Percentiles rank a stretch among this genome's conserved stretches.
Evolutionary conservation across 2,888 invertebrate species (phyloP).

Genomic region (Aquatica leii): DNA sequence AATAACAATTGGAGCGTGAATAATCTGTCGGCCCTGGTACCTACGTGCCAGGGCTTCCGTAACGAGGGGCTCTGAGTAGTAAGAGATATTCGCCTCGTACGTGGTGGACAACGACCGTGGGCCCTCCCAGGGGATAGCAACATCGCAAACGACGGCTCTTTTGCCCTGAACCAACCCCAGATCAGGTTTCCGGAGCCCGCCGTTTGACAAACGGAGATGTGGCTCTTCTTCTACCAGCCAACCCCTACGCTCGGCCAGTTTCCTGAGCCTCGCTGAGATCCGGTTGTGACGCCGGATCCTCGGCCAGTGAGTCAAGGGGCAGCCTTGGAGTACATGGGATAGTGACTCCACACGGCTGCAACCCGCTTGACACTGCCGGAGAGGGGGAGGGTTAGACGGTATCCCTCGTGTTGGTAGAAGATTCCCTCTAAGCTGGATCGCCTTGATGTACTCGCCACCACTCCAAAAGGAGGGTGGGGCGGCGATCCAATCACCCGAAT

Average conservation of each 20-base stretch:
- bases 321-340: slow-evolving; percentile 44
- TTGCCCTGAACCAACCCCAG: not conserved
- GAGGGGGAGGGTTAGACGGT: slow-evolving; percentile 39
- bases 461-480: slow-evolving; percentile 42
- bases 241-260: not conserved
- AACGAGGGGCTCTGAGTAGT: not conserved
- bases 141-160: slow-evolving; percentile 8
- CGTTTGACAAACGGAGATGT: not conserved
- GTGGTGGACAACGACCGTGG: not conserved
- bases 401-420: slow-evolving; percentile 42
- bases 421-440: slow-evolving; percentile 42
- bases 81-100: not conserved
- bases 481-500: slow-evolving; percentile 25
- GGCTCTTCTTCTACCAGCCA: not conserved
- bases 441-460: slow-evolving; percentile 43
- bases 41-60: slow-evolving; percentile 2
- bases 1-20: no score
- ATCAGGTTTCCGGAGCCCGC: no score
- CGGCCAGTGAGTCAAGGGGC: slow-evolving; percentile 38
- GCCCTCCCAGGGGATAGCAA: slow-evolving; percentile 9
- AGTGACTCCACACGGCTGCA: slow-evolving; percentile 40
- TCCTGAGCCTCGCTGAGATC: slow-evolving; percentile 18
- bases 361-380: slow-evolving; percentile 38
- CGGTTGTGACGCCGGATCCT: slow-evolving; percentile 36
- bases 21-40: no score